A percentile compares a stretch with the other conserved stretches of the same genome.
These are phyloP conservation scores for Hipposideros armiger DNA, from an alignment of 2,113 vertebrate species.

Conservation along the genomic window DNA sequence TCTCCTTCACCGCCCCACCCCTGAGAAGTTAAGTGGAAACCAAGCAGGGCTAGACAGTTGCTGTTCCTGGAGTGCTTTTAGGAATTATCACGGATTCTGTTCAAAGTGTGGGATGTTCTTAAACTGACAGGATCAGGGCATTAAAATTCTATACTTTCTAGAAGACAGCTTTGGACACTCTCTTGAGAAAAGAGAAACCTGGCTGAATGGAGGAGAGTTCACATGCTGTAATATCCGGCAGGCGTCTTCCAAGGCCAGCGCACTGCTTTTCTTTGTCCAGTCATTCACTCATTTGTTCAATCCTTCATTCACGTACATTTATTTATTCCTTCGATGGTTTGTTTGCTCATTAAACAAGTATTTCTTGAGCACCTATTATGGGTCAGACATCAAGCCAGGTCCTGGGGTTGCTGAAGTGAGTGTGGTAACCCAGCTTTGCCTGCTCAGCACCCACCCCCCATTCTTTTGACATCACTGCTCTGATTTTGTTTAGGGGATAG, in stretches of 20 bases:
- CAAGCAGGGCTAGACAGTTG: background rate
- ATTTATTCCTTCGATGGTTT: background rate
- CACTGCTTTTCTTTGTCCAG: rapidly evolving
- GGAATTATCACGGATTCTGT: background rate
- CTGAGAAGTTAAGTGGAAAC: background rate
- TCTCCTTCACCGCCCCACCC: background rate
- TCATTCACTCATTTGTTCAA: background rate
- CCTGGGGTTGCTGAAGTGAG: background rate
- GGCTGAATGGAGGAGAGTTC: background rate
- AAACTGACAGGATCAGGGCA: background rate
- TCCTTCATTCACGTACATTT: background rate
- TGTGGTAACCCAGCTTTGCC: background rate
- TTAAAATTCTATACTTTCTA: background rate
- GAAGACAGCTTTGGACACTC: background rate
- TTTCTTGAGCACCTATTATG: background rate
- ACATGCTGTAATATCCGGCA: background rate
- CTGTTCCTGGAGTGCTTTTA: background rate
- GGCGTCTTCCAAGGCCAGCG: background rate
- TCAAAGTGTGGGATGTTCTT: background rate
- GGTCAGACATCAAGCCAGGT: background rate
- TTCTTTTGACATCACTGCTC: background rate
- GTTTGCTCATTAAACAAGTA: background rate
- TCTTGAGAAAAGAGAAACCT: background rate
- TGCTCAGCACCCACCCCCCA: background rate
- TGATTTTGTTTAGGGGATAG: background rate